Evolutionary conservation across 2,888 invertebrate species (phyloP).

Genomic region (Busseola fusca): DNA sequence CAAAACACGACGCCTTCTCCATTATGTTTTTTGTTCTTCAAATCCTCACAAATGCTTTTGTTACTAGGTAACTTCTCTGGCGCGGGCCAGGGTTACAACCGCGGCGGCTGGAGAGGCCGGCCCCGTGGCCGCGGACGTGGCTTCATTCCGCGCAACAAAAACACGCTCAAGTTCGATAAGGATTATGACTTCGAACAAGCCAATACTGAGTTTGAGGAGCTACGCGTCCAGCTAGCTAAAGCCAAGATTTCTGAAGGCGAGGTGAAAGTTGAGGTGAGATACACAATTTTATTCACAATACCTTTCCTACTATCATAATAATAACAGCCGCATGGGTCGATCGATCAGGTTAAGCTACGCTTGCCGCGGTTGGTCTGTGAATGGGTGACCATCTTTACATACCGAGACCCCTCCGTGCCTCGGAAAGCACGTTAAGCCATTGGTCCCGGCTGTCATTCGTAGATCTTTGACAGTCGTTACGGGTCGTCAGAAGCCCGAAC

Average conservation of each 20-base stretch:
- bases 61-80: conserved; percentile 45
- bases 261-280: conserved; percentile 83
- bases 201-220: conserved; percentile 98
- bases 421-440: too few species aligned
- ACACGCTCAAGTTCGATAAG: conserved; percentile 96
- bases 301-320: not conserved
- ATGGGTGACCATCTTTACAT: too few species aligned
- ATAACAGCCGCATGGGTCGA: too few species aligned
- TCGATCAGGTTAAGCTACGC: too few species aligned
- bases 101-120: conserved; percentile 86
- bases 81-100: conserved; percentile 81
- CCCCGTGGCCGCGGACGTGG: conserved; percentile 84
- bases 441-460: too few species aligned
- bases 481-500: too few species aligned
- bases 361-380: too few species aligned
- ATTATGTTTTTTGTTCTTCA: not conserved
- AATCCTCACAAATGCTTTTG: not conserved
- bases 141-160: conserved; percentile 88
- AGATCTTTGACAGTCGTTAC: too few species aligned
- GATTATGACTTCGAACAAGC: conserved; percentile 99
- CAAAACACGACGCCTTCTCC: not conserved
- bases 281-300: not conserved
- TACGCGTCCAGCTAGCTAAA: conserved; percentile 95
- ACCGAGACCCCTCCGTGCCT: too few species aligned
- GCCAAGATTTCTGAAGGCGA: conserved; percentile 92